Base-by-base conservation (phyloP, 1,140 invertebrate genomes). In the Laupala kohalensis region DNA sequence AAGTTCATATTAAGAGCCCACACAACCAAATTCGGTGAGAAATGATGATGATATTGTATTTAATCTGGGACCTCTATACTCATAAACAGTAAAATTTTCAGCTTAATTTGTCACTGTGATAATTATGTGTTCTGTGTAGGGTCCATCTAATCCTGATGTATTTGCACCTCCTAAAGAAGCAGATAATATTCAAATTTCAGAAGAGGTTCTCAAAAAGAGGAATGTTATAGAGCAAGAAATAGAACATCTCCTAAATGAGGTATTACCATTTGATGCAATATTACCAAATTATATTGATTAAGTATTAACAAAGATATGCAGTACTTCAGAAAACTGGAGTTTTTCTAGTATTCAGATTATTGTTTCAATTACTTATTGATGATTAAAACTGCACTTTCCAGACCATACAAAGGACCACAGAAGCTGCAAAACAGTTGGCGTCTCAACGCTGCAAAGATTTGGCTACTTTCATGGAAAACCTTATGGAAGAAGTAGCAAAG, bases 71-170 rank as follows among this genome's bases (percentile, higher is more conserved):
- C n/a, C n/a, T n/a, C n/a, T n/a, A n/a, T n/a, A n/a, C n/a, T n/a
- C n/a, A n/a, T n/a, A n/a, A n/a, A n/a, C n/a, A n/a, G n/a, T n/a
- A n/a, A n/a, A n/a, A n/a, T n/a, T n/a, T n/a, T n/a, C n/a, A n/a
- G n/a, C n/a, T n/a, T n/a, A n/a, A n/a, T n/a, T n/a, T n/a, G n/a
- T n/a, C n/a, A n/a, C n/a, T n/a, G n/a, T n/a, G n/a, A n/a, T n/a
- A n/a, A n/a, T n/a, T n/a, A n/a, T n/a, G n/a, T n/a, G n/a, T 65
- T 29, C 25, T 6, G 79, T 77, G 70, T 69, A 88, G 83, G 90
- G 90, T 13, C 91, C 90, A 19, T 67, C 75, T 5, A 87, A 91
- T 80, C 87, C 89, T 0, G 85, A 94, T 76, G 87, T 94, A 0
- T 93, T 93, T 75, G 84, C 86, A 71, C 64, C 79, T 12, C 77